These are phyloP conservation scores for Tenthredo notha DNA, from an alignment of 2,888 invertebrate species.

Conservation along the genomic window DNA sequence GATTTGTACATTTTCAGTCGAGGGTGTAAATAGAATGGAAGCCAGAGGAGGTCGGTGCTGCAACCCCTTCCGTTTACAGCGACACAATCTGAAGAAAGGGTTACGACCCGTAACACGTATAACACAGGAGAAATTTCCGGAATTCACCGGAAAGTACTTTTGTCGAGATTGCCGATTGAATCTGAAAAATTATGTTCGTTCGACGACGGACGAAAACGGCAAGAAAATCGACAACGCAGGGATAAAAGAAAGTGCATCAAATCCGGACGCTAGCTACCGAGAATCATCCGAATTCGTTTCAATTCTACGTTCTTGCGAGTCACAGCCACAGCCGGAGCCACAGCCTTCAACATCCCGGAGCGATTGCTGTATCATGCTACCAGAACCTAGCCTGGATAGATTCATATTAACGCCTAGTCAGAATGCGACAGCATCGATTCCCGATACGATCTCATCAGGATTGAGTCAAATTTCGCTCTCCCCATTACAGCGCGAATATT, in stretches of 20 bases:
- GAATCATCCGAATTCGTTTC: background rate
- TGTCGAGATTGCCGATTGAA: background rate
- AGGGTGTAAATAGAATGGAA: background rate
- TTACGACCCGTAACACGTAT: background rate
- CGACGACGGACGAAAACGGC: background rate
- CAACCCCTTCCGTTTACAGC: background rate
- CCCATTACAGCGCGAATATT: background rate
- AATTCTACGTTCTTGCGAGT: background rate
- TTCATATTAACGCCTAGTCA: no score
- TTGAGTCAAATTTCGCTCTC: background rate
- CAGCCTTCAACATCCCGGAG: slow-evolving; percentile 13
- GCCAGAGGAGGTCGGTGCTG: slow-evolving; percentile 9
- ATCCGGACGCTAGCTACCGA: background rate
- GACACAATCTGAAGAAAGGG: background rate
- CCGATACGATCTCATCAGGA: background rate
- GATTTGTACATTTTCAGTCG: background rate
- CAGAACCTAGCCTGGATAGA: background rate
- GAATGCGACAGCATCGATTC: background rate
- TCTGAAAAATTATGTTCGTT: background rate
- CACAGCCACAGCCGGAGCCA: background rate
- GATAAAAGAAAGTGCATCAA: background rate
- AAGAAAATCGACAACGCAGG: background rate
- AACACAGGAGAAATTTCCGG: background rate
- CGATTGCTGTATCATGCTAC: background rate
- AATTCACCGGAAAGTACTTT: slow-evolving; percentile 1